phyloP scores from a whole-genome alignment of 2,888 invertebrate genomes.

The Gandaritis pyraliata region DNA sequence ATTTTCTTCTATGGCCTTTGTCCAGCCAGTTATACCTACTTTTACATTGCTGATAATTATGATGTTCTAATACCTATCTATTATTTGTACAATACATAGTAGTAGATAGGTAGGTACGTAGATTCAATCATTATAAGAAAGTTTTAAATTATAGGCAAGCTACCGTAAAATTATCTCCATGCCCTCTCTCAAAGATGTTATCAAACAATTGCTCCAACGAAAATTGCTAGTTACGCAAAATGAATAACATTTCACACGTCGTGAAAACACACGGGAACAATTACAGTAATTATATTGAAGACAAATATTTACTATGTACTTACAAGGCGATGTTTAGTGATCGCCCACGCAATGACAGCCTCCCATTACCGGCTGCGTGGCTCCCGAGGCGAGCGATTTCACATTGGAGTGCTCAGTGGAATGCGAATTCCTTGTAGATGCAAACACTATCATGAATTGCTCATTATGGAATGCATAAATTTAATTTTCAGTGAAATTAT shows the following conservation, averaged over 20 bases:
- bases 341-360: constrained; percentile 76
- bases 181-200: constrained; percentile 24
- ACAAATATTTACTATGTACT: constrained; percentile 77
- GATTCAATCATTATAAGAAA: background rate
- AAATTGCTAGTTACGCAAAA: constrained; percentile 31
- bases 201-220: constrained; percentile 23
- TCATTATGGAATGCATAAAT: no score
- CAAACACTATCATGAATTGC: background rate
- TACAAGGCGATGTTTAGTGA: constrained; percentile 72
- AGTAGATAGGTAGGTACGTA: background rate
- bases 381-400: constrained; percentile 60
- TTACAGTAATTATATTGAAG: constrained; percentile 75
- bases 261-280: constrained; percentile 46
- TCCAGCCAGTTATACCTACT: no score
- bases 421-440: constrained; percentile 1
- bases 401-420: constrained; percentile 41
- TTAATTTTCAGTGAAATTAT: no score
- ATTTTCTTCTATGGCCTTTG: no score
- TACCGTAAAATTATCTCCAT: constrained; percentile 15
- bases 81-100: no score
- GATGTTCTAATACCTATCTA: no score
- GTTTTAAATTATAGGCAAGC: constrained; percentile 17
- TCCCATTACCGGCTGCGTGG: constrained; percentile 63
- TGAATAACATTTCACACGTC: constrained; percentile 29
- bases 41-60: no score